These are phyloP conservation scores for Thymelicus sylvestris DNA, from an alignment of 2,888 invertebrate species.

Conservation along the genomic window DNA sequence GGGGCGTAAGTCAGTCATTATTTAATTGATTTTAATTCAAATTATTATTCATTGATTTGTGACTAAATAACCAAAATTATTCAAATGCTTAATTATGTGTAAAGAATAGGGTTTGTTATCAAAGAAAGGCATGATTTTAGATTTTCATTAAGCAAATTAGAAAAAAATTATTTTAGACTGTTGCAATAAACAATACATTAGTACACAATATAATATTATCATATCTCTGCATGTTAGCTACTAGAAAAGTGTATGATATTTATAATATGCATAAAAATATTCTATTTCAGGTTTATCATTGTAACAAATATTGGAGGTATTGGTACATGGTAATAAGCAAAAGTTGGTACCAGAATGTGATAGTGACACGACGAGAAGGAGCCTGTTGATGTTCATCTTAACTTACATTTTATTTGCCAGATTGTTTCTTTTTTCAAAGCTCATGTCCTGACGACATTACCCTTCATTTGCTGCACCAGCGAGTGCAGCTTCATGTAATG, in stretches of 20 bases:
- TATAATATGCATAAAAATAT: constrained; percentile 7
- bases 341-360: background rate
- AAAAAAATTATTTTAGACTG: too few species aligned
- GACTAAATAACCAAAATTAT: too few species aligned
- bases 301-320: constrained; percentile 11
- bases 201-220: too few species aligned
- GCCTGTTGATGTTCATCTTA: background rate
- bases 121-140: too few species aligned
- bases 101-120: too few species aligned
- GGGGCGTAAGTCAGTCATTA: too few species aligned
- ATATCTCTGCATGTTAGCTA: background rate
- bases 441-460: constrained; percentile 1
- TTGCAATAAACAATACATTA: too few species aligned
- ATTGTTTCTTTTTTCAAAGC: constrained; percentile 7
- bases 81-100: too few species aligned
- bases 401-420: constrained; percentile 12
- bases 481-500: constrained; percentile 34
- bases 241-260: background rate
- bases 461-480: constrained; percentile 28
- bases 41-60: too few species aligned
- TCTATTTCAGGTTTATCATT: constrained; percentile 23
- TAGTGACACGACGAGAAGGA: background rate
- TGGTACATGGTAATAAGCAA: background rate
- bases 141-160: too few species aligned
- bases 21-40: too few species aligned